Evolutionary conservation across 2,797 vertebrate species (phyloP), one percentile per base, ranked within the genome.

Genomic region (Oceanodroma leucorhoa): DNA sequence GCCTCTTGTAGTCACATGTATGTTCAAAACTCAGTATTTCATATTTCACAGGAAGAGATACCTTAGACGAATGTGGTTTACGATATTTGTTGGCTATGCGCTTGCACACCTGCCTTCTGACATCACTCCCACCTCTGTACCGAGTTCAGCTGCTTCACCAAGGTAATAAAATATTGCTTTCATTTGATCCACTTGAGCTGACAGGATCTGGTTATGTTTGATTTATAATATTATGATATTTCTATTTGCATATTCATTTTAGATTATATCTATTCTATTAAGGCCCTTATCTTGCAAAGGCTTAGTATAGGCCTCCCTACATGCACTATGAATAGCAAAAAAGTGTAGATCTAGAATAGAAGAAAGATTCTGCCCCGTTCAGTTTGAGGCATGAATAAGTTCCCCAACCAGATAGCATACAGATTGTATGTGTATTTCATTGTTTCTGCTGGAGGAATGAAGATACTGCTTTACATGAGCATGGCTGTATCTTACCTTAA

Each of bases 71-170:
- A 89, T 99, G 99, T 96, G 99, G 99, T 40, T 97, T 99, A 87
- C 98, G 99, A 66, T 99, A 99, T 93, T 94, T 99, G 89, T 87
- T 99, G 97, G 99, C 99, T 43, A 99, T 99, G 99, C 99, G 99
- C 84, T 98, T 99, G 87, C 99, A 99, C 91, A 99, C 99, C 38
- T 99, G 99, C 96, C 98, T 99, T 95, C 98, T 99, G 95, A 99
- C 99, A 53, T 99, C 99, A 16, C 98, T 99, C 90, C 99, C 99
- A 20, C 99, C 99, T 11, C 98, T 99, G 24, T 99, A 99, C 96
- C 98, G 99, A 46, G 98, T 98, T 88, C 99, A 99, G 97, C 98
- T 99, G n/a, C 98, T 99, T 27, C 99, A 99, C 97, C 99, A 99
- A 98, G 99, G 99, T 99, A 99, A 97, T 67, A 0, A 69, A 48